phyloP scores from a whole-genome alignment of 2,888 invertebrate genomes.

The Clostera curtula region DNA sequence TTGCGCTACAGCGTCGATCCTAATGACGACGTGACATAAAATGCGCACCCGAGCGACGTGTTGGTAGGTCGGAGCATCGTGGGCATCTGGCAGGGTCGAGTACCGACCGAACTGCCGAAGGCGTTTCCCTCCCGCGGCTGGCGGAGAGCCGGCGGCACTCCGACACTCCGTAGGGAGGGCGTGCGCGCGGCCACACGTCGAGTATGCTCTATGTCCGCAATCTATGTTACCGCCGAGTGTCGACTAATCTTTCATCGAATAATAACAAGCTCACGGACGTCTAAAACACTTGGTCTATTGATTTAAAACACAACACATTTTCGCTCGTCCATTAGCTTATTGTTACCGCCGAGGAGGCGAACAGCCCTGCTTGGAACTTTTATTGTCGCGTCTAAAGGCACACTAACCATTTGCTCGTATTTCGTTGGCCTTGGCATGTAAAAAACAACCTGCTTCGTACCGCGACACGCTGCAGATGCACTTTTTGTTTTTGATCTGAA shows the following conservation, averaged over 20 bases:
- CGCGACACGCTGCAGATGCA: conserved; percentile 12
- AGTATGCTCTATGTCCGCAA: conserved; percentile 43
- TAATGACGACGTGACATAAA: conserved; percentile 38
- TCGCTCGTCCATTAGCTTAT: conserved; percentile 28
- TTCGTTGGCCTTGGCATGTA: conserved; percentile 46
- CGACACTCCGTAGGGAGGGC: too few species aligned
- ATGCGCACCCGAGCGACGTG: conserved; percentile 45
- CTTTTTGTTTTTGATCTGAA: conserved; percentile 9
- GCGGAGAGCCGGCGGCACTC: conserved; percentile 46
- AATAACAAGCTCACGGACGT: conserved; percentile 40
- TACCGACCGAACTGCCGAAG: too few species aligned
- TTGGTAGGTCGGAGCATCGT: conserved; percentile 41
- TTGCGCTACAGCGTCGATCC: conserved; percentile 34
- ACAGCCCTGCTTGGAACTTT: conserved; percentile 42
- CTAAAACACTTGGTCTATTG: conserved; percentile 38
- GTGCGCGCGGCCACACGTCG: conserved; percentile 62
- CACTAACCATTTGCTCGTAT: conserved; percentile 31
- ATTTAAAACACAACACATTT: conserved; percentile 32
- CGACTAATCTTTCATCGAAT: conserved; percentile 51
- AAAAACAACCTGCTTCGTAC: conserved; percentile 39
- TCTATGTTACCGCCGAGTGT: conserved; percentile 60
- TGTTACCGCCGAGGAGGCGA: conserved; percentile 36
- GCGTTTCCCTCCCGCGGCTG: conserved; percentile 67
- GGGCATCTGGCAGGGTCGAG: conserved; percentile 43
- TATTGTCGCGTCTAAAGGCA: conserved; percentile 36